phyloP scores from a whole-genome alignment of 2,113 vertebrate species.

The Thamnaconus septentrionalis region DNA sequence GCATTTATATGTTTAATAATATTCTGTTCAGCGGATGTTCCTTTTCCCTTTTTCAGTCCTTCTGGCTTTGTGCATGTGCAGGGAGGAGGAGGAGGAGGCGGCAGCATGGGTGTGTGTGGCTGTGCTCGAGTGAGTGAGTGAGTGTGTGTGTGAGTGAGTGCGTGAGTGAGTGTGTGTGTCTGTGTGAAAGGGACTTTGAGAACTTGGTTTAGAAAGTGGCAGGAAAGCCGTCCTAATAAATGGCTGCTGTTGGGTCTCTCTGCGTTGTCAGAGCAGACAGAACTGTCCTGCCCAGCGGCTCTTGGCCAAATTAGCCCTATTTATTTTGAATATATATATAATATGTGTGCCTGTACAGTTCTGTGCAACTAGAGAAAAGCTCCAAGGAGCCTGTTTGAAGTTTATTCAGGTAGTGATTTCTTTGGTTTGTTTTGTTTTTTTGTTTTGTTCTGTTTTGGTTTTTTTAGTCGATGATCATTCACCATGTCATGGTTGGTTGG shows the following conservation, averaged over 20 bases:
- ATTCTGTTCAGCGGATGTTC: constrained; percentile 51
- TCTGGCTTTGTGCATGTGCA: constrained; percentile 59
- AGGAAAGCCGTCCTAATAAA: constrained; percentile 25
- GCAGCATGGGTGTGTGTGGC: constrained; percentile 38
- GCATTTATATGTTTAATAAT: constrained; percentile 72
- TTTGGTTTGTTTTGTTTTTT: too few species aligned
- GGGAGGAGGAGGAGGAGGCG: constrained; percentile 33
- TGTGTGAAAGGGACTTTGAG: constrained; percentile 44
- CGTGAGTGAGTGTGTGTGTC: constrained; percentile 2
- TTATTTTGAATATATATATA: constrained; percentile 81
- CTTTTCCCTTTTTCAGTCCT: constrained; percentile 46
- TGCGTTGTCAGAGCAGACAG: constrained; percentile 41
- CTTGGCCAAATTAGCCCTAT: constrained; percentile 74
- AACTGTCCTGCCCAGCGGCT: constrained; percentile 54
- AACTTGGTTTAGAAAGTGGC: constrained; percentile 34
- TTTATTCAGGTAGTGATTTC: constrained; percentile 71
- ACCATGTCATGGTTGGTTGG: constrained; percentile 42
- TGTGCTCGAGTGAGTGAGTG: constrained; percentile 14
- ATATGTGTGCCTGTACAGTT: constrained; percentile 81
- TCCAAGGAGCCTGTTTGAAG: constrained; percentile 71
- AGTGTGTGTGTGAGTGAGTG: constrained; percentile 1
- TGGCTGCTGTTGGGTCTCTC: constrained; percentile 43
- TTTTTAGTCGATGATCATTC: constrained; percentile 63
- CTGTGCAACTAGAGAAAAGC: constrained; percentile 72
- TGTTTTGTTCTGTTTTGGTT: constrained; percentile 22